Conservation (phyloP, 2,797 vertebrate species). For the Melopsittacus undulatus region DNA sequence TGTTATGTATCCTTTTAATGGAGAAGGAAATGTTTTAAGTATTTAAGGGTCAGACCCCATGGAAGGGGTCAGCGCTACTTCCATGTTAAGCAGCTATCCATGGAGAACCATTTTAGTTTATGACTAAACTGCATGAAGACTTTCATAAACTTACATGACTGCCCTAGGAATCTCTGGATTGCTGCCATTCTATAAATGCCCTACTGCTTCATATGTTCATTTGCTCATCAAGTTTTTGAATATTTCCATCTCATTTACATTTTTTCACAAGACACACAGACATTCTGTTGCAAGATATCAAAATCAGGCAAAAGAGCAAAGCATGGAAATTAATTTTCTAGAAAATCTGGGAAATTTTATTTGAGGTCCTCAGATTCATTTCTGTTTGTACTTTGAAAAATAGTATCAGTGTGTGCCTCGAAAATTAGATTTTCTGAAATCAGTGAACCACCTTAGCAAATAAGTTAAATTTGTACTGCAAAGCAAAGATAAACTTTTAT, state of each 20-base stretch:
- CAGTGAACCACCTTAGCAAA: not conserved
- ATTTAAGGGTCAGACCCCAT: not conserved
- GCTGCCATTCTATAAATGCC: not conserved
- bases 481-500: not conserved
- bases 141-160: not conserved
- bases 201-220: not conserved
- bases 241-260: slow-evolving; percentile 5
- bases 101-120: not conserved
- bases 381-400: not conserved
- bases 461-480: not conserved
- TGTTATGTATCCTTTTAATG: not conserved
- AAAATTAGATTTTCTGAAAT: not conserved
- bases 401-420: not conserved
- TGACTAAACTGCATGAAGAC: not conserved
- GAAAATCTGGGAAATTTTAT: not conserved
- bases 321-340: not conserved
- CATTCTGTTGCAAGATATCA: not conserved
- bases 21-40: not conserved
- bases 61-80: not conserved
- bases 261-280: not conserved
- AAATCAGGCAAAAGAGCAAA: slow-evolving; percentile 3
- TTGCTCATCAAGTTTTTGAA: not conserved
- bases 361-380: not conserved
- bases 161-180: not conserved
- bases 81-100: not conserved